Base-by-base conservation (phyloP, 2,888 invertebrate species). In the Silvanus unidentatus region DNA sequence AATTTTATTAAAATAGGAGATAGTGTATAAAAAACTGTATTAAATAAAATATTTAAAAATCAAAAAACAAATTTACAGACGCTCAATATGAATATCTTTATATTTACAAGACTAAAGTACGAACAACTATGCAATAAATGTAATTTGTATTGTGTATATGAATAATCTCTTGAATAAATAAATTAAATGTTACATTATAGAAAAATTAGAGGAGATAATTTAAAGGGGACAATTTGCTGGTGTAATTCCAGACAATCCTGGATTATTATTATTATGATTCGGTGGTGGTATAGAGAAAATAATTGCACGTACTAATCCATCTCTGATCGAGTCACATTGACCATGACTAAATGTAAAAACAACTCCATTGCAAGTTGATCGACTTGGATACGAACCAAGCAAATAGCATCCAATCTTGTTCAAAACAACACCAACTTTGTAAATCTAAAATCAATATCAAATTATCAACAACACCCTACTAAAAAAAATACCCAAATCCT, bases 401-500 rank as follows among this genome's bases (percentile, higher is more conserved):
- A 88, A 88, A 71, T 90, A 90, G 79, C 84, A 84, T 10, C 89
- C 89, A 50, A 80, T 77, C 66, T 87, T 88, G 72, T 89, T 88
- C 71, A 89, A 81, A 35, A 87, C 87, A 16, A 89, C 86, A 40
- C 86, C 88, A 55, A 90, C 83, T 68, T 86, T 84, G 70, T 89
- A 90, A 43, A 84, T 78, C 81, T 87, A 70, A 42, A 64, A 60
- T 46, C 32, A 43, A 44, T 15, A 40, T 40, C 10, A 38, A 39
- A 16, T 39, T 43, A n/a, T 5, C 10, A n/a, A 16, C 42, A 13
- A 8, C 42, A n/a, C 11, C 9, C 16, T 11, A 16, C 16, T 16
- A 22, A 12, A 34, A 42, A 12, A 8, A 35, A 6, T 12, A 12
- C 13, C 14, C 3, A 10, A 16, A 43, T 39, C 44, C 49, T 58